Evolutionary conservation across 2,888 invertebrate species (phyloP), one percentile per base, ranked within the genome.

Genomic region (Sinodicranocentrus sp.): DNA sequence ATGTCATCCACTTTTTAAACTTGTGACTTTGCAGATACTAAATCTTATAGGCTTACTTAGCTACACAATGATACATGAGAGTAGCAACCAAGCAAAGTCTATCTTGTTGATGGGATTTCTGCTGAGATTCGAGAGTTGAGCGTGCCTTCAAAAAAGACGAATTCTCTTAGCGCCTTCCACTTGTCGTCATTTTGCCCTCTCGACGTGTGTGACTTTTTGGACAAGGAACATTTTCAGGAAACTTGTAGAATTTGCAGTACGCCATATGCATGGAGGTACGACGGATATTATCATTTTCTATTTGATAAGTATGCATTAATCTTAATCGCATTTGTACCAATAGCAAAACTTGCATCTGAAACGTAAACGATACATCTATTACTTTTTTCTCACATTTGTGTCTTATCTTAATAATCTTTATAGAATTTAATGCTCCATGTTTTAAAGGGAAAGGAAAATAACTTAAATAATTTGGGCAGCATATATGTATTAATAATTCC

Each of bases 1-100:
- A 85, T 85, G 86, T 79, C 85, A 85, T 85, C 87, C 85, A 86
- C 80, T 86, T 85, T 86, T 85, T 86, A 13, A 48, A 48, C 33
- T 33, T 33, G 3, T 33, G 33, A 33, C 63, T 63, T 63, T 17
- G 19, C 63, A 63, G 39, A 63, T 39, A 63, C 63, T 63, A 63
- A 33, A 57, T 25, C 57, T 57, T 17, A 17, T 33, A 17, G n/a
- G n/a, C 28, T 33, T 63, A 26, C n/a, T 63, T n/a, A 48, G n/a
- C 13, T 15, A 6, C 48, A 48, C 15, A n/a, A 33, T 33, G 33
- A 33, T 33, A 33, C 33, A 33, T 33, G 33, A 33, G 33, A 6
- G n/a, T n/a, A n/a, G n/a, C n/a, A n/a, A n/a, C n/a, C n/a, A n/a
- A n/a, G n/a, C n/a, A n/a, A n/a, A n/a, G 33, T 10, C 33, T 33